Conservation (phyloP, 1,140 invertebrate species). For the Caenorhabditis brenneri region DNA sequence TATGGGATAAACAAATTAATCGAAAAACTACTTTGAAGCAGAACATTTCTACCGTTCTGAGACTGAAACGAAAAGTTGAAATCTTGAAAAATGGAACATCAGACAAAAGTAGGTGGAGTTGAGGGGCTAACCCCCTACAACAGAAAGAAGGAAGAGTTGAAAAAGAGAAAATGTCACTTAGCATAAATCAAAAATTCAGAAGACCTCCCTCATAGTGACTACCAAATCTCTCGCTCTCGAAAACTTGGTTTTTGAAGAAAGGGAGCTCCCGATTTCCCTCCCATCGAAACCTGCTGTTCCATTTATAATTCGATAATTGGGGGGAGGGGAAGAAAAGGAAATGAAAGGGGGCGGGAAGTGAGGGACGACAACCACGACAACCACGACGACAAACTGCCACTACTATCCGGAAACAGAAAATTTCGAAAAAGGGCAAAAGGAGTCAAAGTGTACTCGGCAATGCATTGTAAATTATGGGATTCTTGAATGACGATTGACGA, state of each 20-base stretch:
- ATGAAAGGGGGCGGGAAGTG: not conserved
- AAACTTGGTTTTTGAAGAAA: no score
- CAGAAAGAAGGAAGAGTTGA: not conserved
- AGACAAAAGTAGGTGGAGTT: not conserved
- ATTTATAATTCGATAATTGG: constrained; percentile 42
- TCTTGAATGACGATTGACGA: no score
- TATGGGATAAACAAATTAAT: no score
- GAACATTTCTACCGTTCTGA: no score
- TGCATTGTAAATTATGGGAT: constrained; percentile 23
- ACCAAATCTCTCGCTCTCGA: not conserved
- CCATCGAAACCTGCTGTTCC: constrained; percentile 25
- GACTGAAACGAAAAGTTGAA: no score
- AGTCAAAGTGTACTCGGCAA: not conserved
- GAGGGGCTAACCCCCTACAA: no score
- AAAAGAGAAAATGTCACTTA: not conserved
- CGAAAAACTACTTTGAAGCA: no score
- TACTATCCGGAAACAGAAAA: not conserved
- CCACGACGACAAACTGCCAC: not conserved
- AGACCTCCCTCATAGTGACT: no score
- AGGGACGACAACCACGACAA: not conserved
- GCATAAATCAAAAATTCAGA: constrained; percentile 38
- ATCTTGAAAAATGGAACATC: no score
- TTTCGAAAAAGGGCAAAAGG: not conserved
- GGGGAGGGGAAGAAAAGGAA: no score
- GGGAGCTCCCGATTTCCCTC: not conserved